Base-by-base conservation (phyloP, 2,888 invertebrate genomes). In the Mimumesa dahlbomi region DNA sequence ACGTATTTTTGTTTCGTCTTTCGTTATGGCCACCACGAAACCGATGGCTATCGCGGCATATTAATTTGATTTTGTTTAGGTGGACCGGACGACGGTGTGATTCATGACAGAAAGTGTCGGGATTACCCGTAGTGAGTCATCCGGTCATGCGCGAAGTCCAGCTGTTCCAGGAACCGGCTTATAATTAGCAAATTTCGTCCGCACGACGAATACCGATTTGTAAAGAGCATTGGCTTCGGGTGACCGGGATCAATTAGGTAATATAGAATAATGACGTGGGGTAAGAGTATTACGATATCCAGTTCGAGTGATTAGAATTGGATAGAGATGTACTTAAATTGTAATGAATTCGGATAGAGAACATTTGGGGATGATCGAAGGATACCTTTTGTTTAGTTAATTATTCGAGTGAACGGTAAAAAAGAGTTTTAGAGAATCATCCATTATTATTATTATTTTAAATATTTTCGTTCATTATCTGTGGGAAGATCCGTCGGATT, bases 11-110 rank as follows among this genome's bases (percentile, higher is more conserved):
- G 49, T 42, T 45, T 75, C 52, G 53, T 38, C 25, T 19, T 43
- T 53, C 42, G 21, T 45, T 6, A 25, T 36, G 73, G 11, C 69
- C 75, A 63, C 59, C 75, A 54, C 58, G 22, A 40, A 19, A 38
- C 57, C 62, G 58, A 71, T 64, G 25, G 6, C 59, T 57, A 72
- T 64, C 66, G 38, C 16, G 18, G 77, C 58, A 77, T 77, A 77
- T 71, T 67, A 73, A 76, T 76, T 76, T 25, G 31, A 14, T 22
- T 36, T 25, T 16, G 22, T 46, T 57, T 38, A 6, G 48, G 29
- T 21, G 19, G 45, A 16, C 56, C 52, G 54, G 43, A 62, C 43
- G 53, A 18, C 22, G n/a, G 42, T 38, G 62, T 70, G 73, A 75
- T 70, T 75, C 65, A 73, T 36, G 62, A 48, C 58, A 54, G 46